Percentiles rank a stretch among this genome's conserved stretches.
Evolutionary conservation across 2,888 invertebrate genomes (phyloP).

Genomic region (Trichogramma evanescens): DNA sequence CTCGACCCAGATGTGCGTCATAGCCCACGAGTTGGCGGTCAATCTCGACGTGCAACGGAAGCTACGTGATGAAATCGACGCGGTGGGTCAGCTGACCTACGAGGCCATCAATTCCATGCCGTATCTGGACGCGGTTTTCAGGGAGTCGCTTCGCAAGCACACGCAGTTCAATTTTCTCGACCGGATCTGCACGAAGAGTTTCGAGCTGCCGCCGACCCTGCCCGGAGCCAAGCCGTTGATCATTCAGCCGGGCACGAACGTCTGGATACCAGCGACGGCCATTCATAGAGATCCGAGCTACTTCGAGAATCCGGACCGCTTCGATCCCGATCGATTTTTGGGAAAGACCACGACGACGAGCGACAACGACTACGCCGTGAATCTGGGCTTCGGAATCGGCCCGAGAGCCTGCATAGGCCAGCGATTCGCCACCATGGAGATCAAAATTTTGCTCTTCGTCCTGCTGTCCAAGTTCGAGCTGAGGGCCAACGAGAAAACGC

Average conservation of each 20-base stretch:
- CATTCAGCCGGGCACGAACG: slow-evolving; percentile 33
- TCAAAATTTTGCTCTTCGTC: slow-evolving; percentile 30
- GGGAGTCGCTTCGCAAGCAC: slow-evolving; percentile 34
- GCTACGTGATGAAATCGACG: slow-evolving; percentile 40
- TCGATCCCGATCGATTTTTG: slow-evolving; percentile 44
- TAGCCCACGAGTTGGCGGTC: slow-evolving; percentile 32
- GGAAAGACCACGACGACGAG: slow-evolving; percentile 18
- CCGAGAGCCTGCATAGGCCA: slow-evolving; percentile 42
- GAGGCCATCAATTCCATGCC: slow-evolving; percentile 48
- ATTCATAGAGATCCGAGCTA: slow-evolving; percentile 40
- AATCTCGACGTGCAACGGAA: slow-evolving; percentile 46
- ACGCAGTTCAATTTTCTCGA: slow-evolving; percentile 31
- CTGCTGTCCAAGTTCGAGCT: slow-evolving; percentile 26
- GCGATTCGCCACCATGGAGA: slow-evolving; percentile 28
- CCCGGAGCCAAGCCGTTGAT: slow-evolving; percentile 31
- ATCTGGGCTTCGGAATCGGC: slow-evolving; percentile 43
- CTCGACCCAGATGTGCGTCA: slow-evolving; percentile 29
- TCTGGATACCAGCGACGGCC: slow-evolving; percentile 34
- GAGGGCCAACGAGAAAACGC: slow-evolving; percentile 42
- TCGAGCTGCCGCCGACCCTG: slow-evolving; percentile 32
- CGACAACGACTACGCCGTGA: slow-evolving; percentile 22
- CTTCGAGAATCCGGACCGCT: slow-evolving; percentile 40
- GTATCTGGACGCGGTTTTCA: slow-evolving; percentile 53
- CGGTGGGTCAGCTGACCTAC: slow-evolving; percentile 41
- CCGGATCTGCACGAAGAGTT: slow-evolving; percentile 35